phyloP scores from a whole-genome alignment of 2,113 vertebrate genomes.

The Pelusios castaneus region DNA sequence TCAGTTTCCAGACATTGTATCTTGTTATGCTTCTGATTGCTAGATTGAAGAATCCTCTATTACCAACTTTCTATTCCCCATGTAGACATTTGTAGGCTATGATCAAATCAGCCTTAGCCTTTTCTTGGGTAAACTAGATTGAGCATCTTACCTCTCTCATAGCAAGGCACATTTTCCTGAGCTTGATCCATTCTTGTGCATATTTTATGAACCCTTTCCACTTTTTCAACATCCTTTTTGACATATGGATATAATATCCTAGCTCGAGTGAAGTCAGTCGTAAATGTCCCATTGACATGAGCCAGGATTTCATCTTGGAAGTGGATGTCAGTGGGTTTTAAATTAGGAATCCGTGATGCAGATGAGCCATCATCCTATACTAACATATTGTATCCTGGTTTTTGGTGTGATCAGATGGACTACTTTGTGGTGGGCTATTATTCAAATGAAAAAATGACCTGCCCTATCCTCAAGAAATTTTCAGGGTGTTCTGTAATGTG shows the following conservation, averaged over 20 bases:
- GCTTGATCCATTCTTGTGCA: neutral
- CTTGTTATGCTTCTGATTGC: neutral
- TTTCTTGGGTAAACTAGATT: neutral
- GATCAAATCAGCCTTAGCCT: neutral
- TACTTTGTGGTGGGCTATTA: neutral
- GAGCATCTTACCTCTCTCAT: neutral
- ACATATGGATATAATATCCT: neutral
- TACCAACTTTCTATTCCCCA: neutral
- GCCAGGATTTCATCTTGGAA: neutral
- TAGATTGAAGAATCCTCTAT: too few relatives aligned
- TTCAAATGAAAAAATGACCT: neutral
- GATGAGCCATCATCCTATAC: neutral
- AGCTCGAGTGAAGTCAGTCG: neutral
- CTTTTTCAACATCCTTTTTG: neutral
- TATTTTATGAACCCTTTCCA: neutral
- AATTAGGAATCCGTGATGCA: neutral
- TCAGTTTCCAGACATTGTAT: neutral
- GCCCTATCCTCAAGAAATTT: neutral
- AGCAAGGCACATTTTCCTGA: neutral
- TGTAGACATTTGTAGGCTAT: neutral
- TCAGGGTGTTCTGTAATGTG: neutral
- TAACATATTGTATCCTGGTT: neutral
- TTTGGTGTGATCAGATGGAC: neutral
- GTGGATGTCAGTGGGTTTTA: neutral
- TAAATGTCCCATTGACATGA: neutral